A percentile compares a stretch with the other conserved stretches of the same genome.
Conservation (phyloP, 2,797 vertebrate species). For the Syngnathus rostellatus region DNA sequence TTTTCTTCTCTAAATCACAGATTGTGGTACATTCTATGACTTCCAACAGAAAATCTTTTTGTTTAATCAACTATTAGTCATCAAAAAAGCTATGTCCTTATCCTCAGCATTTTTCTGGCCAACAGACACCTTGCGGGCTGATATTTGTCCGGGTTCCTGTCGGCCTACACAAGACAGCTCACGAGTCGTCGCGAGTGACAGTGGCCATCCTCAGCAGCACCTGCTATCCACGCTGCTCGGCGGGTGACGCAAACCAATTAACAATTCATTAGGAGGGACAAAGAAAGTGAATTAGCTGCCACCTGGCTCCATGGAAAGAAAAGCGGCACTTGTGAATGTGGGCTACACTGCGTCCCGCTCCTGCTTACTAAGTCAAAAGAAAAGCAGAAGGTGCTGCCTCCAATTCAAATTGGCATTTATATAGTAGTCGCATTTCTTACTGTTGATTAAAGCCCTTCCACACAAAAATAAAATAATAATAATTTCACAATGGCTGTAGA, state of each 20-base stretch:
- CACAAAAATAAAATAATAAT: conserved; percentile 35
- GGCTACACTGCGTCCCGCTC: conserved; percentile 46
- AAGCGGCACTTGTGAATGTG: conserved; percentile 70
- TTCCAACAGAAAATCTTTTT: neutral
- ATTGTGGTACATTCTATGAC: neutral
- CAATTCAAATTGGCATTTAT: conserved; percentile 46
- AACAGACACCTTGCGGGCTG: conserved; percentile 19
- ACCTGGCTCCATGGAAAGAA: conserved; percentile 73
- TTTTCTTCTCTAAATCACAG: too few relatives aligned
- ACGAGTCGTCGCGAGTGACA: conserved; percentile 43
- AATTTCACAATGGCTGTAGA: conserved; percentile 40
- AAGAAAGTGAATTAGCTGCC: conserved; percentile 68
- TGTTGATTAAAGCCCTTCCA: conserved; percentile 36
- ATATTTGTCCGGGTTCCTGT: conserved; percentile 59
- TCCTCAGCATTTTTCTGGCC: neutral
- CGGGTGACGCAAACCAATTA: conserved; percentile 75
- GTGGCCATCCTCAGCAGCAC: conserved; percentile 50
- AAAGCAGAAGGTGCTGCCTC: conserved; percentile 15
- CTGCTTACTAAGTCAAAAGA: conserved; percentile 25
- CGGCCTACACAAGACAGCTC: conserved; percentile 30
- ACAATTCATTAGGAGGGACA: conserved; percentile 74
- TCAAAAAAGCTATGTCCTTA: neutral
- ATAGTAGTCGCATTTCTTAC: conserved; percentile 39
- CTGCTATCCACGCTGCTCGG: conserved; percentile 55
- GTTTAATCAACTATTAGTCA: neutral